Evolutionary conservation across 2,113 vertebrate genomes (phyloP), one percentile per base, ranked within the genome.

Genomic region (Hemibagrus wyckioides): DNA sequence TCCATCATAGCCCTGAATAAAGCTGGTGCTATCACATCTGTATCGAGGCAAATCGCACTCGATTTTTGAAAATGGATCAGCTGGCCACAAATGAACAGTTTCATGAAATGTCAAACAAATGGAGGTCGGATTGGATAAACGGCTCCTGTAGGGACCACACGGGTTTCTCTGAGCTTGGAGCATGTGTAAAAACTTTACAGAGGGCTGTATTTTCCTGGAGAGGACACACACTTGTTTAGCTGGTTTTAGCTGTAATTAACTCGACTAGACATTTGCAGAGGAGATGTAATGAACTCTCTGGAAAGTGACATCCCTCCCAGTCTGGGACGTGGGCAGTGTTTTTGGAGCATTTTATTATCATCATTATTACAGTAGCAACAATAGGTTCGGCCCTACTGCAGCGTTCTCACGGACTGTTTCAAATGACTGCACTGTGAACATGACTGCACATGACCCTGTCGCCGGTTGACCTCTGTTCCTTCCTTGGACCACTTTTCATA

Each of bases 101-200:
- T 56, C 59, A 61, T 41, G 44, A 59, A 89, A 86, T 86, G 80
- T 86, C 80, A 88, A 88, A 83, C 80, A 69, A 80, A 83, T 48
- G 44, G 71, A 48, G 76, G n/a, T 79, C 71, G 57, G 86, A 88
- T 88, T 83, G 81, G 83, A 86, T 57, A 61, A 82, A 77, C 25
- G n/a, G 81, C 80, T 73, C n/a, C 36, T 59, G 30, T 57, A 52
- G 11, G 48, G 79, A 75, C 71, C 86, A 75, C 83, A 79, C 59
- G 80, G 57, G n/a, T n/a, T n/a, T n/a, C n/a, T n/a, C n/a, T 23
- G 57, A 23, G 4, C 7, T 28, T 23, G 56, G 11, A 39, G 75
- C 30, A 41, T n/a, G 23, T 41, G 67, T 48, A 67, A 57, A 84
- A 21, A 83, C 57, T 39, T 44, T 30, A 82, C 17, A 52, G 14